These are phyloP conservation scores for Limnephilus rhombicus DNA, from an alignment of 2,888 invertebrate species.

Conservation along the genomic window DNA sequence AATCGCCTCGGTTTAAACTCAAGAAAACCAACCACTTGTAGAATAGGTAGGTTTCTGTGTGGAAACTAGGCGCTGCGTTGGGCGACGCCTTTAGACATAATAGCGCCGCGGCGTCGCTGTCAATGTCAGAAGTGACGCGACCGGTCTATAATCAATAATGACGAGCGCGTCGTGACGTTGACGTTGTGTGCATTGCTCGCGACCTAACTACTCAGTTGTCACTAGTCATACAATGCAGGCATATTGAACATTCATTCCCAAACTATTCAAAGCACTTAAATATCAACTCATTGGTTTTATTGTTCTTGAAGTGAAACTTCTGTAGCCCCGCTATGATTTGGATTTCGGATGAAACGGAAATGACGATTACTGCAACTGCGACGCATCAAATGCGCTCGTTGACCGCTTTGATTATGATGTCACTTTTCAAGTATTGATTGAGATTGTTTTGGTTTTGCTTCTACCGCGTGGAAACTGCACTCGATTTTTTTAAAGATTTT, in stretches of 20 bases:
- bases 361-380: too few species aligned
- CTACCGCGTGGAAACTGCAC: too few species aligned
- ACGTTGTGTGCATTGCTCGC: not conserved
- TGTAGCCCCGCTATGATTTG: too few species aligned
- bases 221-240: not conserved
- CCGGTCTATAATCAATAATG: conserved; percentile 2
- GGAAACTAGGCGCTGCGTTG: not conserved
- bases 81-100: not conserved
- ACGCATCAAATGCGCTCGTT: too few species aligned
- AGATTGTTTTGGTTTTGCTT: too few species aligned
- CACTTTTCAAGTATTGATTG: too few species aligned
- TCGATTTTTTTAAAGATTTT: too few species aligned
- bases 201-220: not conserved
- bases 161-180: not conserved
- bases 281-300: not conserved
- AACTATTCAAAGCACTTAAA: not conserved
- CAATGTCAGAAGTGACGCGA: conserved; percentile 2
- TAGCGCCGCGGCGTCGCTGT: not conserved
- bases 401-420: too few species aligned
- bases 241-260: not conserved
- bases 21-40: not conserved
- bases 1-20: not conserved
- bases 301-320: too few species aligned
- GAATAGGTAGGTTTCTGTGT: not conserved
- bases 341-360: too few species aligned